phyloP scores from a whole-genome alignment of 2,888 invertebrate species.

The Stomorhina lunata region DNA sequence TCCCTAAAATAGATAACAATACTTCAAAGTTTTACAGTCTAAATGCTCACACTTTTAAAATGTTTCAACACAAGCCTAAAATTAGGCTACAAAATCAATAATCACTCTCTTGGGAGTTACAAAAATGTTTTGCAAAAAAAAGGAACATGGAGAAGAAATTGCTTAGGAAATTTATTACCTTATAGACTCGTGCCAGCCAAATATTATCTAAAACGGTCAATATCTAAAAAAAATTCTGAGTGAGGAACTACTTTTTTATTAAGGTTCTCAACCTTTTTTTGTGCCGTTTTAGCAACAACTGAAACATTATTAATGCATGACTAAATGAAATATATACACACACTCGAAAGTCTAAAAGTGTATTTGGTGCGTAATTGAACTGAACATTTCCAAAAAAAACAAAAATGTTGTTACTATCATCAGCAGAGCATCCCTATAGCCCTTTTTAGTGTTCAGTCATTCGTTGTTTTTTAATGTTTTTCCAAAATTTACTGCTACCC shows the following conservation, averaged over 20 bases:
- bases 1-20: background rate
- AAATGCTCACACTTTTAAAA: background rate
- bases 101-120: slow-evolving; percentile 73
- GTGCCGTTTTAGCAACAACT: background rate
- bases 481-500: slow-evolving; percentile 44
- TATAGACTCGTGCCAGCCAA: slow-evolving; percentile 10
- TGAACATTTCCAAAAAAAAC: slow-evolving; percentile 17
- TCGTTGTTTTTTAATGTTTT: slow-evolving; percentile 6
- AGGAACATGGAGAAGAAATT: background rate
- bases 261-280: slow-evolving; percentile 1
- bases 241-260: background rate
- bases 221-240: background rate
- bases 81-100: slow-evolving; percentile 44
- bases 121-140: slow-evolving; percentile 67
- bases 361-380: slow-evolving; percentile 51
- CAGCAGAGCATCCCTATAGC: background rate
- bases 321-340: slow-evolving; percentile 33
- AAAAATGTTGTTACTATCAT: background rate
- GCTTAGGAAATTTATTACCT: slow-evolving; percentile 21
- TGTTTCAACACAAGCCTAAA: background rate
- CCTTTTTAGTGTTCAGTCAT: background rate
- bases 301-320: slow-evolving; percentile 56
- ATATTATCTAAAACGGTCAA: slow-evolving; percentile 31
- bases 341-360: slow-evolving; percentile 53
- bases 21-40: background rate